Evolutionary conservation across 2,797 vertebrate species (phyloP).

Genomic region (Nannoperca obscura): DNA sequence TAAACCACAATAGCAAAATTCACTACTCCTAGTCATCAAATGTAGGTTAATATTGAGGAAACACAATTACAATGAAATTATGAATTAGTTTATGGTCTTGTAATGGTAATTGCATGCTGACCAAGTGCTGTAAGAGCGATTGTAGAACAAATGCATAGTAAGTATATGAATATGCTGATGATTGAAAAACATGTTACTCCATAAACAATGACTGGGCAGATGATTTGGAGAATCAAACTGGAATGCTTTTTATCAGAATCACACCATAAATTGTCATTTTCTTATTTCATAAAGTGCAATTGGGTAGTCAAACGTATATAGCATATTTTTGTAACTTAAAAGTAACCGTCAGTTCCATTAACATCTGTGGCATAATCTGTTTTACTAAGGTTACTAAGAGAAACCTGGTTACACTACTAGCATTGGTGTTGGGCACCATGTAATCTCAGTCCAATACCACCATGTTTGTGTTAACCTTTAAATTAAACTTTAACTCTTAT

Average conservation of each 20-base stretch:
- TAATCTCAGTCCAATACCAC: background rate
- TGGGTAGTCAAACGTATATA: background rate
- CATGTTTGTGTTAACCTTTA: background rate
- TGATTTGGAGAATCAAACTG: background rate
- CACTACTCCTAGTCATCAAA: slow-evolving; percentile 37
- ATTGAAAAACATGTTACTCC: background rate
- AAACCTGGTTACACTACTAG: background rate
- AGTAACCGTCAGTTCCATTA: background rate
- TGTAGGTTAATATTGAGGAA: slow-evolving; percentile 44
- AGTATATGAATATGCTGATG: background rate
- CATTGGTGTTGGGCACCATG: too few species aligned
- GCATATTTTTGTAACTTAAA: too few species aligned
- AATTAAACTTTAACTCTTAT: background rate
- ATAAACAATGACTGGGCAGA: background rate
- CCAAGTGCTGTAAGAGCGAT: background rate
- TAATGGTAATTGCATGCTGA: slow-evolving; percentile 39
- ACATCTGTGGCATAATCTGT: background rate
- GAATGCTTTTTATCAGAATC: background rate
- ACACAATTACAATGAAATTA: slow-evolving; percentile 46
- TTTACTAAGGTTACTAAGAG: background rate
- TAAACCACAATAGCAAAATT: slow-evolving; percentile 43
- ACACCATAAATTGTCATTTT: background rate
- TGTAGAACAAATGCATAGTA: slow-evolving; percentile 2
- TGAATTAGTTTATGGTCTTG: slow-evolving; percentile 30
- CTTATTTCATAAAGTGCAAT: background rate